Base-by-base conservation (phyloP, 2,113 vertebrate genomes). In the Istiophorus platypterus region DNA sequence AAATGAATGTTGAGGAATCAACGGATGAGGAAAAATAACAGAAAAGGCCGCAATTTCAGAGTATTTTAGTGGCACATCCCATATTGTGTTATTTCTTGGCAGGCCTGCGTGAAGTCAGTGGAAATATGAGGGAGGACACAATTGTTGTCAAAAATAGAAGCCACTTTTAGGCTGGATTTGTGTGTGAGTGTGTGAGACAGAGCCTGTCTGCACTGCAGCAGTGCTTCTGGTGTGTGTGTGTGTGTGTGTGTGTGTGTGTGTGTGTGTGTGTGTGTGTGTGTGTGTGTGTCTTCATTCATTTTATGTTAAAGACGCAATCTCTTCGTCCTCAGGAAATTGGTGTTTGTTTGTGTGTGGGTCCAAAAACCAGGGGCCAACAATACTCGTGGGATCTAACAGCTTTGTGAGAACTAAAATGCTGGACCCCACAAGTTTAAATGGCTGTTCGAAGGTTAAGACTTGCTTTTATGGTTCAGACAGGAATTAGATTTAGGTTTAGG, bases 1-100 rank as follows among this genome's bases (percentile, higher is more conserved):
- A 81, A 79, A 67, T 70, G 70, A 78, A 11, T 70, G 70, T 0
- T 18, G 41, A 68, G 27, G 26, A 77, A 77, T 76, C 12, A 20
- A 51, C 41, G 49, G 51, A 27, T 0, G 22, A 65, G 67, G 67
- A 74, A 45, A 82, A 72, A 71, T 9, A 64, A 31, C 69, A 70
- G 41, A 34, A 51, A 81, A 22, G 17, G 27, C 37, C 5, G 18
- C 61, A 63, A 58, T 68, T 31, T 72, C 39, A 26, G 34, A 34
- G 13, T 11, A 0, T 20, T 67, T 73, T 9, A 5, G 34, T 42
- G 52, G 54, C 15, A 14, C 2, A 5, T 56, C 73, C 31, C 47
- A 61, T 45, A 56, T 37, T 45, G 39, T 52, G 52, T 57, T 79
- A 79, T 39, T 57, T 80, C 61, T 65, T 57, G 2, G 34, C 51